These are phyloP conservation scores for Latrodectus geometricus DNA, from an alignment of 1,140 invertebrate genomes.

Conservation along the genomic window DNA sequence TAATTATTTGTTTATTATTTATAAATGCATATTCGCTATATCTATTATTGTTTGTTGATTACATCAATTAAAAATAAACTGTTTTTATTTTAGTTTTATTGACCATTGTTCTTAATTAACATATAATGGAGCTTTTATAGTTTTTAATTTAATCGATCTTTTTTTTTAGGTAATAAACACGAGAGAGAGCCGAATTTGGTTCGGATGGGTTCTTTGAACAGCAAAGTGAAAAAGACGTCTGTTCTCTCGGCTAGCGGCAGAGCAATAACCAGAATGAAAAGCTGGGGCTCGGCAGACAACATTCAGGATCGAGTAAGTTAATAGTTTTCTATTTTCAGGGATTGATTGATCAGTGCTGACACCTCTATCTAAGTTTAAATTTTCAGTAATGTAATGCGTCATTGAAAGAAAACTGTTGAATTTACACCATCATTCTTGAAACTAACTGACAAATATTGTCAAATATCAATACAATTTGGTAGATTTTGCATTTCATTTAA, in stretches of 20 bases:
- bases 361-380: too few species aligned
- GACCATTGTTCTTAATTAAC: background rate
- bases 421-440: too few species aligned
- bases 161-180: background rate
- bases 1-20: too few species aligned
- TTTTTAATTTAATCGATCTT: background rate
- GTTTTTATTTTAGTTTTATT: background rate
- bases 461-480: too few species aligned
- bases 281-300: conserved; percentile 86
- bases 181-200: conserved; percentile 89
- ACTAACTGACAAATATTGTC: too few species aligned
- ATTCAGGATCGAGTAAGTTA: conserved; percentile 64
- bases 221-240: conserved; percentile 89
- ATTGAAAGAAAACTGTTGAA: too few species aligned
- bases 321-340: background rate
- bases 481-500: too few species aligned
- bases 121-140: background rate
- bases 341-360: too few species aligned
- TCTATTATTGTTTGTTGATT: background rate
- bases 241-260: conserved; percentile 77
- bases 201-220: conserved; percentile 89
- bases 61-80: background rate
- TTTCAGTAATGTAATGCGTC: too few species aligned
- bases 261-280: conserved; percentile 73
- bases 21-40: too few species aligned